phyloP scores from a whole-genome alignment of 2,113 vertebrate species.

The Miniopterus natalensis region DNA sequence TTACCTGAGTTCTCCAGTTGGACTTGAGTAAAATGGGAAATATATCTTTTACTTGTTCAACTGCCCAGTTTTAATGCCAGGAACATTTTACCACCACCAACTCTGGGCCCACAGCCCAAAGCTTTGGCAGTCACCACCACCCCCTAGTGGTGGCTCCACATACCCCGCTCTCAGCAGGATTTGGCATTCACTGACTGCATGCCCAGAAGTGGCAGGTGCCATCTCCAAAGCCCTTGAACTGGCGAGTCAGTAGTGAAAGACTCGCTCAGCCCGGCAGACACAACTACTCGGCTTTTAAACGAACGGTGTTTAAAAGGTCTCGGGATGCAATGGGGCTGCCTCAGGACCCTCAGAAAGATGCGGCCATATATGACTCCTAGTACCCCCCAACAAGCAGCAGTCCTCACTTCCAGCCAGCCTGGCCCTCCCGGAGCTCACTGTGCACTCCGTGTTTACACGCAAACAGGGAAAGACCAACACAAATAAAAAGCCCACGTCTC shows the following conservation, averaged over 20 bases:
- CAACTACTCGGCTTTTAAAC: not conserved
- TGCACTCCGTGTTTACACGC: constrained; percentile 81
- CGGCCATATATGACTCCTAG: not conserved
- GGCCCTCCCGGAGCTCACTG: constrained; percentile 74
- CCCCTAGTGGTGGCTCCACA: constrained; percentile 73
- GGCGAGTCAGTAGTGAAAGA: not conserved
- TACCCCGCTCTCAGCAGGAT: not conserved
- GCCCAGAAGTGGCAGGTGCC: not conserved
- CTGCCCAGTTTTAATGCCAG: not conserved
- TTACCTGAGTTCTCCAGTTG: not conserved
- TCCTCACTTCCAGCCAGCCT: constrained; percentile 56
- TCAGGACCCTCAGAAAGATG: not conserved
- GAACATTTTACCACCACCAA: not conserved
- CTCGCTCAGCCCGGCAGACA: not conserved
- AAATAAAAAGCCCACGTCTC: constrained; percentile 85
- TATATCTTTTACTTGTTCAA: not conserved
- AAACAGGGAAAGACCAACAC: constrained; percentile 84
- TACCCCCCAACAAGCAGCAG: not conserved
- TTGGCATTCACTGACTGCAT: not conserved
- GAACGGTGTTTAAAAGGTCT: not conserved
- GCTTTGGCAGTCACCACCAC: constrained; percentile 59
- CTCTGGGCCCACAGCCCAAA: not conserved
- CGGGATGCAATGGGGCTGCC: not conserved
- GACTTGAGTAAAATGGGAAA: not conserved
- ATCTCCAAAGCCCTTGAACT: not conserved